Evolutionary conservation across 2,113 vertebrate genomes (phyloP).

Genomic region (Rhea pennata): DNA sequence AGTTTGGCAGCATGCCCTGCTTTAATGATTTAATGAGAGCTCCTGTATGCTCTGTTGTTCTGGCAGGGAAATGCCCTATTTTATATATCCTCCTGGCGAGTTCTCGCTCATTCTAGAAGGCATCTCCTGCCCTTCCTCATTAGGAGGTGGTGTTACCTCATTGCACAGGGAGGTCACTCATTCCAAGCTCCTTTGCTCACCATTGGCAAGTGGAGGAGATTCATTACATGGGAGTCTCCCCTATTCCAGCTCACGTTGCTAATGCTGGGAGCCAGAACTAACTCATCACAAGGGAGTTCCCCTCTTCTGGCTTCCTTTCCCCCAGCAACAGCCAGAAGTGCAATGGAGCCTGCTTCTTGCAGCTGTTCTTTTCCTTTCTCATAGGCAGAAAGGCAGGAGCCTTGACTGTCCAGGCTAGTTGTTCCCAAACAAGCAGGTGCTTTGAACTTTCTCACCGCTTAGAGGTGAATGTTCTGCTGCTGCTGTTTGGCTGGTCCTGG

Average conservation of each 20-base stretch:
- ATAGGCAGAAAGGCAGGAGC: neutral
- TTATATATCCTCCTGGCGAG: neutral
- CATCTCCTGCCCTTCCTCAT: neutral
- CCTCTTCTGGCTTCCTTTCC: conserved; percentile 18
- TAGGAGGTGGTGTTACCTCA: conserved; percentile 6
- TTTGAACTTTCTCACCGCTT: neutral
- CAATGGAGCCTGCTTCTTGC: neutral
- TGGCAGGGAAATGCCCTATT: neutral
- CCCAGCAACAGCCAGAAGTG: neutral
- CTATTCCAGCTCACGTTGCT: neutral
- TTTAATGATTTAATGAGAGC: conserved; percentile 18
- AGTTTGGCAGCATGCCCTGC: neutral
- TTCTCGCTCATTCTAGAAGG: conserved; percentile 15
- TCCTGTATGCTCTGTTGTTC: neutral
- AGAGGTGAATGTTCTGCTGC: neutral
- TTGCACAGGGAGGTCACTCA: neutral
- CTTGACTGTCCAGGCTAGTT: neutral
- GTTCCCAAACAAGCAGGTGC: neutral
- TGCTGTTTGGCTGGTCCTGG: neutral
- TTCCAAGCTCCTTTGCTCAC: conserved; percentile 44
- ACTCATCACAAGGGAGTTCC: conserved; percentile 34
- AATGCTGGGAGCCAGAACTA: conserved; percentile 29
- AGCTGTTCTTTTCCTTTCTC: neutral
- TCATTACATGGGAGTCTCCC: conserved; percentile 39
- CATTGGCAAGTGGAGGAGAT: neutral